These are phyloP conservation scores for Crepidodera aurea DNA, from an alignment of 2,888 invertebrate genomes.

Conservation along the genomic window DNA sequence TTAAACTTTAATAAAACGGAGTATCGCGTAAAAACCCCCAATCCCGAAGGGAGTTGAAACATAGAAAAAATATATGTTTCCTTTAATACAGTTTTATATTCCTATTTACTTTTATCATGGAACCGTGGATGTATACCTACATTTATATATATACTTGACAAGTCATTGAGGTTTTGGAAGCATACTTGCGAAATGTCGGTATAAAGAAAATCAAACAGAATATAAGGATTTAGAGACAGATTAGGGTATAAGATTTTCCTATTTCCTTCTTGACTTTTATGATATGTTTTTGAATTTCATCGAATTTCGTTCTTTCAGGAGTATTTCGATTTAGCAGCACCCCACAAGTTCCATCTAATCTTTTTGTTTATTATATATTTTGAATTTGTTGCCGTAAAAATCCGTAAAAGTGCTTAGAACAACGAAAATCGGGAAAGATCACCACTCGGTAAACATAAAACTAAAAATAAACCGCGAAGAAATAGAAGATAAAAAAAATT, in stretches of 20 bases:
- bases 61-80: constrained; percentile 5
- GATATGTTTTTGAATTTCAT: neutral
- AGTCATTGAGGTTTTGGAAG: constrained; percentile 3
- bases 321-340: neutral
- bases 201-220: constrained; percentile 15
- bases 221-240: constrained; percentile 12
- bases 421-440: too few species aligned
- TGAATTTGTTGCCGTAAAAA: too few species aligned
- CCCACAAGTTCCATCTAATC: too few species aligned
- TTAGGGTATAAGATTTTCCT: constrained; percentile 14
- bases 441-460: too few species aligned
- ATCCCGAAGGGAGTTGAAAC: neutral
- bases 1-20: neutral
- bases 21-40: neutral
- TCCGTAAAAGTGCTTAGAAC: too few species aligned
- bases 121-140: neutral
- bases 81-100: constrained; percentile 15
- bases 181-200: neutral
- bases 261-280: constrained; percentile 13
- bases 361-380: too few species aligned
- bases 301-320: neutral
- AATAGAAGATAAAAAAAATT: too few species aligned
- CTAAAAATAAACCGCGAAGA: too few species aligned
- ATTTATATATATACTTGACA: neutral
- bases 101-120: constrained; percentile 9